Evolutionary conservation across 2,888 invertebrate species (phyloP), one percentile per base, ranked within the genome.

Genomic region (Brenthis daphne): DNA sequence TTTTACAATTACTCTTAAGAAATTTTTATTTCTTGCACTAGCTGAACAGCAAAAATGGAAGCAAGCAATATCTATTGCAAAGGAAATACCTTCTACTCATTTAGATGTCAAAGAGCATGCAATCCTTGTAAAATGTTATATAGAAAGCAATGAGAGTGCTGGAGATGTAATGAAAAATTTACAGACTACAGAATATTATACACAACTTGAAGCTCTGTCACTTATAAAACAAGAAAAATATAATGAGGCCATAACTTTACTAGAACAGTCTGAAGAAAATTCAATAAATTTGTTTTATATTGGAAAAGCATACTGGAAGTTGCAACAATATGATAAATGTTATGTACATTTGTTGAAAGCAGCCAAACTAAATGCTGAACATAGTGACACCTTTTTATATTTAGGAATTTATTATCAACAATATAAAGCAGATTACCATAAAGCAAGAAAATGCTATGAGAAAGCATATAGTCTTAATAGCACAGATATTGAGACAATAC

Each of bases 391-490:
- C 75, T 97, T 97, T 83, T 86, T 96, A 48, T 94, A 95, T 82
- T 90, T 98, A 72, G 98, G 98, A 1, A 93, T 95, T 78, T 96
- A 95, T 82, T 98, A 98, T 85, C 88, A 93, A 70, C 83, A 94
- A 61, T 86, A 93, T 53, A 94, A 94, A 68, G 85, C 90, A 64
- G 96, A 98, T 81, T 82, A 94, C n/a, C 93, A 94, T 63, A 96
- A 97, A 78, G 96, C 98, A 0, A 94, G 94, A 74, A 96, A 96
- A 81, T 98, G 98, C 86, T 98, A 96, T 84, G 96, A 97, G 86
- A 97, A 97, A 85, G 96, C 97, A 55, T 94, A 96, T 74, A 95
- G 94, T 80, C 92, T 98, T 2, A 96, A 97, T 89, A 93, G 94
- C 13, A 86, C 90, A 68, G 95, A 95, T 71, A 93, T 94, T 48